Percentiles rank a stretch among this genome's conserved stretches.
These are phyloP conservation scores for Machimus atricapillus DNA, from an alignment of 2,888 invertebrate species.

Conservation along the genomic window DNA sequence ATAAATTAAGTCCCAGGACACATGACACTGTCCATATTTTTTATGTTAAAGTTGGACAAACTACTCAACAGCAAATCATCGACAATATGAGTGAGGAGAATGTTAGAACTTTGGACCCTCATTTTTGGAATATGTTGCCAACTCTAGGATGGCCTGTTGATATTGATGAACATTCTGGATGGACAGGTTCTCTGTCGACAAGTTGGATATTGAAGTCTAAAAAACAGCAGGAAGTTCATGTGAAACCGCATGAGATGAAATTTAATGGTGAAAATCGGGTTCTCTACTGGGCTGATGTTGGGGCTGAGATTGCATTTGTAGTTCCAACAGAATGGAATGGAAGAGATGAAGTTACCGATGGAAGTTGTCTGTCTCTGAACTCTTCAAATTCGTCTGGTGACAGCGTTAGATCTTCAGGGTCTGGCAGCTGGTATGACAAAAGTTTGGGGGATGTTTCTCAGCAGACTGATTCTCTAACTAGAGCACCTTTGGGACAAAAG, in stretches of 20 bases:
- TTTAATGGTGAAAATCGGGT: conserved; percentile 87
- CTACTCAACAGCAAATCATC: conserved; percentile 78
- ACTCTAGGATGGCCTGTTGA: conserved; percentile 90
- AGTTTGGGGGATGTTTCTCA: conserved; percentile 63
- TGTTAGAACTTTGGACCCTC: conserved; percentile 60
- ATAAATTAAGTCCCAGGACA: conserved; percentile 85
- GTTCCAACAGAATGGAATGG: conserved; percentile 75
- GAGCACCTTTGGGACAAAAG: conserved; percentile 64
- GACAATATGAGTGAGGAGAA: conserved; percentile 59
- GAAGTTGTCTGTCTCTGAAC: conserved; percentile 62
- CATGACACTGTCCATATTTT: conserved; percentile 94
- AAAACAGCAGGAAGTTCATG: conserved; percentile 27
- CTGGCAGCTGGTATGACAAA: conserved; percentile 64
- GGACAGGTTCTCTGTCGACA: conserved; percentile 90
- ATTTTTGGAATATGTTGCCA: conserved; percentile 69
- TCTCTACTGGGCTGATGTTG: conserved; percentile 94
- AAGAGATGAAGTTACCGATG: conserved; percentile 63
- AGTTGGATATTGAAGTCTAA: conserved; percentile 74
- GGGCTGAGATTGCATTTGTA: conserved; percentile 93
- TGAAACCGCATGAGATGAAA: conserved; percentile 65
- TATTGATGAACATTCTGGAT: conserved; percentile 86
- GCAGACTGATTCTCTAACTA: conserved; percentile 35
- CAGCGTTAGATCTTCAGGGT: conserved; percentile 49
- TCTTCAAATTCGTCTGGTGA: conserved; percentile 52
- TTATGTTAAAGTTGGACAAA: conserved; percentile 89